phyloP scores from a whole-genome alignment of 2,113 vertebrate genomes.

The Poeciliopsis prolifica region DNA sequence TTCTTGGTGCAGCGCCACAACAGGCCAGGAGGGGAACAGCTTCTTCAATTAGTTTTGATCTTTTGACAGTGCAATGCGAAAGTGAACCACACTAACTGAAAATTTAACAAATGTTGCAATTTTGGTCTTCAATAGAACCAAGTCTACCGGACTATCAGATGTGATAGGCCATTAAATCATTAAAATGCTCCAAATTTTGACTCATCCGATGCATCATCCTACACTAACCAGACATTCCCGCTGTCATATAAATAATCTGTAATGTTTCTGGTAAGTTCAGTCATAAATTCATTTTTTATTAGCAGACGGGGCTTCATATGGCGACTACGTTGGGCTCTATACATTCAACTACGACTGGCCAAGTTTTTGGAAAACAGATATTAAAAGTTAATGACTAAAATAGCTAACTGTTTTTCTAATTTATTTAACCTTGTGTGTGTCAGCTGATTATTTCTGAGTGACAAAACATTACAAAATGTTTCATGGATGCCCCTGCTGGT shows the following conservation, averaged over 20 bases:
- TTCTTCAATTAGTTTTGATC: too few relatives aligned
- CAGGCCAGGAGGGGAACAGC: too few relatives aligned
- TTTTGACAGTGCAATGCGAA: too few relatives aligned
- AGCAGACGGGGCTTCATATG: not conserved
- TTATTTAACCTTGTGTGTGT: not conserved
- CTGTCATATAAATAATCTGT: not conserved
- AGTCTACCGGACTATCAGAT: too few relatives aligned
- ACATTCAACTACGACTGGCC: not conserved
- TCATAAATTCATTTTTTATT: too few relatives aligned
- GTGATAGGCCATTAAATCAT: not conserved
- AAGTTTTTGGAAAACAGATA: not conserved
- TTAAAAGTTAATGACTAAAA: not conserved
- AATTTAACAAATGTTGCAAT: too few relatives aligned
- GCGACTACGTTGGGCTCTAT: not conserved
- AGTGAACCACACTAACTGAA: too few relatives aligned
- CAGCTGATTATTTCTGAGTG: not conserved
- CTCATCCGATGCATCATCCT: not conserved
- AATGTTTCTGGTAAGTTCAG: not conserved
- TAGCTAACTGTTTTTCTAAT: not conserved
- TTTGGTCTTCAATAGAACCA: too few relatives aligned
- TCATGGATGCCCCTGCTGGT: constrained; percentile 15
- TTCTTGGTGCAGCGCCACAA: too few relatives aligned
- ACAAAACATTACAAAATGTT: not conserved
- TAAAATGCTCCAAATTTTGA: not conserved
- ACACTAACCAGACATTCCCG: not conserved